Evolutionary conservation across 2,888 invertebrate species (phyloP), one percentile per base, ranked within the genome.

Genomic region (Lycaena phlaeas): DNA sequence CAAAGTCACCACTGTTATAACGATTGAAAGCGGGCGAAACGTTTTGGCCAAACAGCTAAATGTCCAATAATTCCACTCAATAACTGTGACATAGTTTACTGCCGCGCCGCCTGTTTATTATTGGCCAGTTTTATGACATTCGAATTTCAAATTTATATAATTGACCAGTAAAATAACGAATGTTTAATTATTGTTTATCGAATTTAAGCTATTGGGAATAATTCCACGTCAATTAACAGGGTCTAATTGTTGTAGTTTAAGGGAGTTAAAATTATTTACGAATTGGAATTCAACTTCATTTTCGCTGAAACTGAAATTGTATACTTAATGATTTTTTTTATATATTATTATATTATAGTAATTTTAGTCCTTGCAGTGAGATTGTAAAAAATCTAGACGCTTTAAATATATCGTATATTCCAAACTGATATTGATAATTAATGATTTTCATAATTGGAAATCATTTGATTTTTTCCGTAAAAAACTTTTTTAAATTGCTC

Each of bases 41-140:
- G 22, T 22, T 22, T 22, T 22, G 40, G 36, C 34, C 42, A 64
- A 66, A 67, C 57, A 63, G 65, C 70, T 58, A 66, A 73, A 70
- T 64, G 70, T 68, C 71, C 75, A 73, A 74, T 77, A 74, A 76
- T 67, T 76, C 72, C 51, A 61, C 59, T 36, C 41, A 77, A 75
- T 76, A 76, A 75, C 73, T 64, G 69, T 68, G 59, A 68, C 75
- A 74, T 71, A 76, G 74, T 79, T 79, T 70, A 77, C 67, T 61
- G 70, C 67, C 59, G 30, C 57, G 61, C 78, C 81, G 70, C 61
- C 69, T 78, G 82, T 74, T 75, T 72, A 76, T 81, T 79, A 84
- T 74, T 65, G 58, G 71, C 61, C 58, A 68, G 67, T 76, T 79
- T 79, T 78, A 81, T 78, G 71, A 71, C 70, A 62, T 71, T 68